Evolutionary conservation across 2,888 invertebrate genomes (phyloP), one percentile per base, ranked within the genome.

Genomic region (Drosophila pegasa): DNA sequence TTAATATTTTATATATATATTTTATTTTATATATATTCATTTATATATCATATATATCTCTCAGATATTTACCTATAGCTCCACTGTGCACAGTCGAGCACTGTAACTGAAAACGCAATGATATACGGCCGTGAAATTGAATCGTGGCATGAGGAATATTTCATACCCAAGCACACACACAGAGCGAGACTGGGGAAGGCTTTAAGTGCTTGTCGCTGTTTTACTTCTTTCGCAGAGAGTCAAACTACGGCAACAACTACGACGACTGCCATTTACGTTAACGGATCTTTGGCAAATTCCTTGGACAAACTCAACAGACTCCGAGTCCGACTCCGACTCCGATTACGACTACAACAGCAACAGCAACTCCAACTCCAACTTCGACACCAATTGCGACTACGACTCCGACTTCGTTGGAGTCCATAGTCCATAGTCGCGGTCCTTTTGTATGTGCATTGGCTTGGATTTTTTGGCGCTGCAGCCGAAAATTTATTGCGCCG

Each of bases 41-140:
- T 25, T 25, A 25, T 25, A 25, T 25, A 25, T 25, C 5, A 25
- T 25, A 25, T 25, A 25, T 25, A 25, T 25, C 5, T 27, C 14
- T 25, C 18, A 8, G 5, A 35, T 29, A 16, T 56, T 40, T 6
- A 1, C 5, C 3, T 12, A 0, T 5, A 12, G 14, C 10, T 7
- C 63, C 62, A 62, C 48, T 3, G 64, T 62, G 43, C 55, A 45
- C 33, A 40, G 59, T 33, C 43, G 38, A 59, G 55, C 51, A 67
- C 74, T 78, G 88, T 55, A 75, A 77, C 85, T 76, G 89, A 88
- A 82, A 84, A 71, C 75, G 83, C 75, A 83, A 89, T 90, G 89
- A 89, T 90, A 90, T 84, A 89, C 82, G 80, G 78, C 84, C 78
- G 75, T 78, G 73, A 87, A 88, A 85, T 84, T 87, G 73, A 80